phyloP scores from a whole-genome alignment of 2,113 vertebrate species.

The Bubo scandiacus region DNA sequence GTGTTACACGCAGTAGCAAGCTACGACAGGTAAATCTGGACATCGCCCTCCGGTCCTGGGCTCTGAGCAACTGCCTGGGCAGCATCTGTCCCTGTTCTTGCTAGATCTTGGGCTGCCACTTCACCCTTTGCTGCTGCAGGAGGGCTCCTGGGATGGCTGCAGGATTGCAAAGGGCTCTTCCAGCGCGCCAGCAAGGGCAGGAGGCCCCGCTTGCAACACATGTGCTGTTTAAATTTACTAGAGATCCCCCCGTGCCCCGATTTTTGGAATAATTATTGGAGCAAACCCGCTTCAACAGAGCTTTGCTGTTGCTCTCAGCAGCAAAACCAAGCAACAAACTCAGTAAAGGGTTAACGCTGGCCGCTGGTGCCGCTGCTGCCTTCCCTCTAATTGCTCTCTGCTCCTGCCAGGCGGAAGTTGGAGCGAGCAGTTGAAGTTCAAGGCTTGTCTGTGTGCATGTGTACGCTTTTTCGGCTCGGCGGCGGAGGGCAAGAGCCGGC shows the following conservation, averaged over 20 bases:
- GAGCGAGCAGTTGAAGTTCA: background rate
- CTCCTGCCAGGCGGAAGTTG: constrained; percentile 44
- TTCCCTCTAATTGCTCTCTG: background rate
- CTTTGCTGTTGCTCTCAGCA: background rate
- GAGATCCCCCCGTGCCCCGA: fast-evolving
- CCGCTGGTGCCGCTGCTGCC: background rate
- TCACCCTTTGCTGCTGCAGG: background rate
- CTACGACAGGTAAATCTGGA: background rate
- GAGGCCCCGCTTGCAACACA: fast-evolving
- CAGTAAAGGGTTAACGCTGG: background rate
- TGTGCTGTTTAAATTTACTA: background rate
- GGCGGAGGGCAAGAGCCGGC: background rate
- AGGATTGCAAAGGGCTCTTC: background rate
- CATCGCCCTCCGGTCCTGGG: fast-evolving
- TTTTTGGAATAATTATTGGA: background rate
- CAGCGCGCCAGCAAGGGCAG: fast-evolving
- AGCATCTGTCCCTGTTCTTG: background rate
- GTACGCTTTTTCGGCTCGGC: fast-evolving
- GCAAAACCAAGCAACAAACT: background rate
- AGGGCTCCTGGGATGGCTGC: background rate
- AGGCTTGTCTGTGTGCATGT: background rate
- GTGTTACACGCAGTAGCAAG: too few species aligned
- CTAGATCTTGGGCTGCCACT: background rate
- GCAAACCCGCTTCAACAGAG: background rate
- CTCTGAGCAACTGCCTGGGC: fast-evolving